Evolutionary conservation across 2,113 vertebrate species (phyloP).

Genomic region (Rhinoptilus africanus): DNA sequence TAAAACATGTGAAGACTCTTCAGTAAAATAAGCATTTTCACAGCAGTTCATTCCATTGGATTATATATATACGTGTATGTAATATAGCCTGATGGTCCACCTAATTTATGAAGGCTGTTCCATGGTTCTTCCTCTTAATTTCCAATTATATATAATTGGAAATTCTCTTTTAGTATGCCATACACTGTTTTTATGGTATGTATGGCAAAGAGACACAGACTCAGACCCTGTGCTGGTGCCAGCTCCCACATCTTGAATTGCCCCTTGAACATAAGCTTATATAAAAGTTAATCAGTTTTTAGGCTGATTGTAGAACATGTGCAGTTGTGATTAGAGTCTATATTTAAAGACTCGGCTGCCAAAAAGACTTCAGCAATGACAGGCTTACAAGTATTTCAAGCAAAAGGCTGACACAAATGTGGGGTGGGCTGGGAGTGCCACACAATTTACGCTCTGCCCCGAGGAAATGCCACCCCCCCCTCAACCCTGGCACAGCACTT

Average conservation of each 20-base stretch:
- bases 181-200: neutral
- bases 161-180: neutral
- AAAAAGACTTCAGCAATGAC: constrained; percentile 14
- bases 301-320: constrained; percentile 16
- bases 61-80: neutral
- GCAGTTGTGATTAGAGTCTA: constrained; percentile 47
- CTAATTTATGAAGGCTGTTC: constrained; percentile 30
- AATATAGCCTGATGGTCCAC: neutral
- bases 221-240: neutral
- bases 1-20: constrained; percentile 31
- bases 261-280: constrained; percentile 40
- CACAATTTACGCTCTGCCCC: neutral
- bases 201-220: neutral
- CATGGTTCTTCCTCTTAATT: constrained; percentile 39
- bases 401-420: neutral
- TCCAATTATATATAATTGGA: neutral
- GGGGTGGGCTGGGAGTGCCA: neutral
- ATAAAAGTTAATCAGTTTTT: constrained; percentile 51
- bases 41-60: neutral
- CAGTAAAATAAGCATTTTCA: constrained; percentile 38
- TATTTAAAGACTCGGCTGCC: constrained; percentile 41
- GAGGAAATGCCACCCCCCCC: neutral
- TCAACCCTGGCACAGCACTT: neutral
- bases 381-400: constrained; percentile 8
- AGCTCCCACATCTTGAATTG: constrained; percentile 19